phyloP scores from a whole-genome alignment of 2,113 vertebrate genomes.

The Nerophis ophidion region DNA sequence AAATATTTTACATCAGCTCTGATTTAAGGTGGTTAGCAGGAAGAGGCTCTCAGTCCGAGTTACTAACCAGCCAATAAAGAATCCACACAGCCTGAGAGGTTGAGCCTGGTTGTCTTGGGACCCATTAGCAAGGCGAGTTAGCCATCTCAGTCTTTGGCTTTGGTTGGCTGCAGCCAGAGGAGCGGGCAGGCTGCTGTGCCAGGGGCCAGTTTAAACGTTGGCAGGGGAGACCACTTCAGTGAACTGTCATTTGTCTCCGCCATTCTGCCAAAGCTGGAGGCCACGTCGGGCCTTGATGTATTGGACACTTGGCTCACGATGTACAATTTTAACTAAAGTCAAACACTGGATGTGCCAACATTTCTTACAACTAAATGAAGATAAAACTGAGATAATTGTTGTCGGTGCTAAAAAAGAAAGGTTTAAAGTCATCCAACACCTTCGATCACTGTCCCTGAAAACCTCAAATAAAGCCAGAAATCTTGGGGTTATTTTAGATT shows the following conservation, averaged over 20 bases:
- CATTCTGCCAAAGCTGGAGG: constrained; percentile 37
- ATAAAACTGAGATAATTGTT: too few relatives aligned
- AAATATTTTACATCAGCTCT: not conserved
- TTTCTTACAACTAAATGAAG: too few relatives aligned
- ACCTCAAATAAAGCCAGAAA: too few relatives aligned
- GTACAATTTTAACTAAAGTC: not conserved
- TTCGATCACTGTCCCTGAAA: too few relatives aligned
- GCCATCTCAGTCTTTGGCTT: constrained; percentile 29
- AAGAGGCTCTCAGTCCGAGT: constrained; percentile 1
- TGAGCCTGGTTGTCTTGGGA: constrained; percentile 62
- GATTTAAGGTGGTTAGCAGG: not conserved
- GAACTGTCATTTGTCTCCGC: constrained; percentile 63
- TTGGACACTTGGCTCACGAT: constrained; percentile 32
- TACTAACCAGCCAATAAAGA: constrained; percentile 64
- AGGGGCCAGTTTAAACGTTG: constrained; percentile 37
- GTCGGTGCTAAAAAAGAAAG: too few relatives aligned
- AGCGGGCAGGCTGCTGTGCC: constrained; percentile 31
- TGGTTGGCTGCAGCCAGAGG: constrained; percentile 47
- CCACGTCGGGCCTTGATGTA: constrained; percentile 64
- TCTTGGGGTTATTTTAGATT: too few relatives aligned
- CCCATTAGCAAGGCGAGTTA: constrained; percentile 63
- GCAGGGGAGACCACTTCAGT: constrained; percentile 55
- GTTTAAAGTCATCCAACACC: too few relatives aligned
- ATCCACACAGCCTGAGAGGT: constrained; percentile 59
- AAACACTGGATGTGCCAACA: too few relatives aligned